Evolutionary conservation across 2,113 vertebrate genomes (phyloP), one percentile per base, ranked within the genome.

Genomic region (Porphyrio hochstetteri): DNA sequence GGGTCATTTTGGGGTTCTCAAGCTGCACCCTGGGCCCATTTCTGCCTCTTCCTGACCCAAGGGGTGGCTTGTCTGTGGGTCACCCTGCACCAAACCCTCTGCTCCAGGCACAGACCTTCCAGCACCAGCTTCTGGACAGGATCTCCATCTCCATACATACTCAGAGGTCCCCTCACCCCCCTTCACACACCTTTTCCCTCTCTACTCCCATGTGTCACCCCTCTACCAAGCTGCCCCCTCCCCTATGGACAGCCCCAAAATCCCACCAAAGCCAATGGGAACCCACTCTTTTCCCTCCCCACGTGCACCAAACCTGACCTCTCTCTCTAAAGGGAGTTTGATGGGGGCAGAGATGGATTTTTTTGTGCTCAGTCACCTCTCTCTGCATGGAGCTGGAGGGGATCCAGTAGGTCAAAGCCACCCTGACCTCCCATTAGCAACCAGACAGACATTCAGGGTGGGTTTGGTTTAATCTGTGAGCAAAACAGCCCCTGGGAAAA

Each of bases 201-300:
- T 2, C 5, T 42, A 46, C 21, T 16, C 2, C 52, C 72, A 6
- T 0, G 2, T 7, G 24, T 25, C 55, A 13, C 13, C 38, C n/a
- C 13, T 5, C 21, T 10, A 3, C 50, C 33, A 8, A 13, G 4
- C 28, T 11, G 5, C 10, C 33, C 72, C 25, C 67, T 27, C 27
- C 42, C 19, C 29, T 35, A 8, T 3, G 0, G n/a, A 2, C 1
- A 11, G 59, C 31, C n/a, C 65, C 9, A 15, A 74, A 72, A 83
- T 17, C 53, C 60, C 79, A 78, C 16, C 23, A 55, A 56, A 79
- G 31, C 74, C 46, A 9, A 20, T 7, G 28, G 31, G 61, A 29
- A 17, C 8, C 8, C 4, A 3, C 13, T 21, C 18, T 23, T 16
- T 24, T 19, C 40, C 2, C 63, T 60, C 28, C 31, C 46, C 16